Conservation (phyloP, 2,113 vertebrate species). For the Pseudopipra pipra region DNA sequence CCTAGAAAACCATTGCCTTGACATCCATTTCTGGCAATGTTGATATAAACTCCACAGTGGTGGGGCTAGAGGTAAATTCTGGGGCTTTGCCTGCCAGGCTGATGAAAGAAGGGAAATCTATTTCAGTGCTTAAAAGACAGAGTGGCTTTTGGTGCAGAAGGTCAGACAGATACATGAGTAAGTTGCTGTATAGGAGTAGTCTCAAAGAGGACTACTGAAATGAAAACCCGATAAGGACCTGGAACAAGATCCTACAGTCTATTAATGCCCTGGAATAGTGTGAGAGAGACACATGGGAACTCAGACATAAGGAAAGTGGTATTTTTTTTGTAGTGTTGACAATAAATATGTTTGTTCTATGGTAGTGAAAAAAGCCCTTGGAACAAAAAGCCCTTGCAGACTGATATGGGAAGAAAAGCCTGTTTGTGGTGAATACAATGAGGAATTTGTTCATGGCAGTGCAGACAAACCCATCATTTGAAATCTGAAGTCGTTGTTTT, state of each 20-base stretch:
- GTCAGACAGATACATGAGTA: constrained; percentile 9
- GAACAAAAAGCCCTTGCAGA: background rate
- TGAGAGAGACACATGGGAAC: constrained; percentile 60
- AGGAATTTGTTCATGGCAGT: background rate
- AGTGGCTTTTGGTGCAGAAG: constrained; percentile 39
- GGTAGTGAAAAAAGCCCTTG: background rate
- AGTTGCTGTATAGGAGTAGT: constrained; percentile 1
- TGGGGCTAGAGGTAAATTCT: constrained; percentile 9
- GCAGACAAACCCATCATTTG: constrained; percentile 14
- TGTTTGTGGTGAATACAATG: constrained; percentile 18
- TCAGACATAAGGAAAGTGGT: background rate
- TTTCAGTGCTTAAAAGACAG: constrained; percentile 42
- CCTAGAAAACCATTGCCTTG: background rate
- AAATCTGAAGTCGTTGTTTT: background rate
- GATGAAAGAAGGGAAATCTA: constrained; percentile 51
- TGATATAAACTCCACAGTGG: background rate
- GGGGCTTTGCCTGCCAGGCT: background rate
- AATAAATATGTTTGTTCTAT: constrained; percentile 39
- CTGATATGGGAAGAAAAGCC: constrained; percentile 20
- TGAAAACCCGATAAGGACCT: constrained; percentile 30
- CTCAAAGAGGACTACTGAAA: constrained; percentile 9
- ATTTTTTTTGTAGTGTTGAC: background rate
- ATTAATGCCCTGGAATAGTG: background rate
- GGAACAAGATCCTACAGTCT: constrained; percentile 41
- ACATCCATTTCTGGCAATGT: background rate